Percentiles rank a stretch among this genome's conserved stretches.
Evolutionary conservation across 2,113 vertebrate genomes (phyloP).

Genomic region (Oreochromis tanganicae): DNA sequence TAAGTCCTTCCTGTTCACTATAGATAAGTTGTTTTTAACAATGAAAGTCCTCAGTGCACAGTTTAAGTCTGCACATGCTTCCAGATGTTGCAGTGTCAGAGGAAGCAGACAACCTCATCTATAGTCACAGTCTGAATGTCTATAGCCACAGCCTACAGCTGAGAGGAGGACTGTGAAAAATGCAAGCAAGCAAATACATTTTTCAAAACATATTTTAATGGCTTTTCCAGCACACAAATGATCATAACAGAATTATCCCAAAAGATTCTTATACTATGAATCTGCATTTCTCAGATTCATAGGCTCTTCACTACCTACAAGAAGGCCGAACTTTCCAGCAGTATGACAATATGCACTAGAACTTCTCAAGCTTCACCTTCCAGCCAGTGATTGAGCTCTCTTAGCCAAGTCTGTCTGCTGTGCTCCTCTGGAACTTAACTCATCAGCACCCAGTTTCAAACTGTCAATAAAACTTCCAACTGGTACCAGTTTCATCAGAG

Average conservation of each 20-base stretch:
- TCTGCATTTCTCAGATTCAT: not conserved
- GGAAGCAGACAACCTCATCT: constrained; percentile 88
- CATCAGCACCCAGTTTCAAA: not conserved
- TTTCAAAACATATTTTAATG: not conserved
- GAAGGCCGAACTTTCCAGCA: not conserved
- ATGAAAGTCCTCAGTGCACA: not conserved
- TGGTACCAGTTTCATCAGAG: not conserved
- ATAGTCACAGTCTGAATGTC: constrained; percentile 84
- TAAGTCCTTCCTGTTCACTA: not conserved
- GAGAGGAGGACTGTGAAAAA: constrained; percentile 72
- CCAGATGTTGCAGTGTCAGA: constrained; percentile 87
- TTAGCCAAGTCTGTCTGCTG: not conserved
- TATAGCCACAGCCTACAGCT: constrained; percentile 77
- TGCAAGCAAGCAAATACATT: not conserved
- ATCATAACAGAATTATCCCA: not conserved
- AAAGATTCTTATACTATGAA: not conserved
- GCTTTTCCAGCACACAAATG: not conserved
- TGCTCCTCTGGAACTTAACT: not conserved
- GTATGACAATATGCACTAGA: not conserved
- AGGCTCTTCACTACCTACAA: not conserved
- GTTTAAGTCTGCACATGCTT: constrained; percentile 51
- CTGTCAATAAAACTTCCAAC: not conserved
- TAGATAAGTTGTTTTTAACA: not conserved
- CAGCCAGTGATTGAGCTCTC: not conserved
- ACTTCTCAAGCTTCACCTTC: not conserved